Evolutionary conservation across 2,888 invertebrate species (phyloP).

Genomic region (Conus canariensis): DNA sequence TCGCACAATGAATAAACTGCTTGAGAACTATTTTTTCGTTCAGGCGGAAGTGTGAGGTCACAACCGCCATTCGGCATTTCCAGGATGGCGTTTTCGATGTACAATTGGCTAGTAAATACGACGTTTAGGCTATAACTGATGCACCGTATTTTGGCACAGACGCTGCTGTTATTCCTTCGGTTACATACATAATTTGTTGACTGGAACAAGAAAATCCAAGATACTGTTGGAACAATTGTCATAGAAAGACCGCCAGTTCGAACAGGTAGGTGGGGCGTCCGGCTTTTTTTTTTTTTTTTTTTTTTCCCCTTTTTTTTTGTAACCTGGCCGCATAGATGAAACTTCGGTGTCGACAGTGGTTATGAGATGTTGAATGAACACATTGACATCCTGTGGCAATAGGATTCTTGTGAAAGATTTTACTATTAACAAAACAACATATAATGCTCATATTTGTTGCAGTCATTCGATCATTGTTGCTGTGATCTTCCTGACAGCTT

Average conservation of each 20-base stretch:
- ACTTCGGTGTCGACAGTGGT: background rate
- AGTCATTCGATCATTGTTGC: no score
- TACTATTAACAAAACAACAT: no score
- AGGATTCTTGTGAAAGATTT: no score
- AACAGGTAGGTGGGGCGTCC: slow-evolving; percentile 30
- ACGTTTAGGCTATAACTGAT: background rate
- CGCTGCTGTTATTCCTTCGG: background rate
- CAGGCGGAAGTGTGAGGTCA: slow-evolving; percentile 30
- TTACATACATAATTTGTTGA: background rate
- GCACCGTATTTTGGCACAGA: background rate
- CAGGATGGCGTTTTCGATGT: slow-evolving; percentile 36
- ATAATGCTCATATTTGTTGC: no score
- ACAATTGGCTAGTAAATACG: slow-evolving; percentile 15
- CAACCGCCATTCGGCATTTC: slow-evolving; percentile 45
- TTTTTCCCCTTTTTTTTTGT: background rate
- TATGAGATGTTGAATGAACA: no score
- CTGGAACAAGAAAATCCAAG: no score
- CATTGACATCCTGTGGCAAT: no score
- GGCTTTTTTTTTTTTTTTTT: slow-evolving; percentile 11
- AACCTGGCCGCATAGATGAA: background rate
- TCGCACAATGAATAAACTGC: background rate
- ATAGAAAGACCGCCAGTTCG: background rate
- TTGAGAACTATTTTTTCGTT: slow-evolving; percentile 18
- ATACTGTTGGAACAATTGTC: background rate
- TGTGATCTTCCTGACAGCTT: no score